These are phyloP conservation scores for Cygnus olor DNA, from an alignment of 2,797 vertebrate genomes.

Conservation along the genomic window DNA sequence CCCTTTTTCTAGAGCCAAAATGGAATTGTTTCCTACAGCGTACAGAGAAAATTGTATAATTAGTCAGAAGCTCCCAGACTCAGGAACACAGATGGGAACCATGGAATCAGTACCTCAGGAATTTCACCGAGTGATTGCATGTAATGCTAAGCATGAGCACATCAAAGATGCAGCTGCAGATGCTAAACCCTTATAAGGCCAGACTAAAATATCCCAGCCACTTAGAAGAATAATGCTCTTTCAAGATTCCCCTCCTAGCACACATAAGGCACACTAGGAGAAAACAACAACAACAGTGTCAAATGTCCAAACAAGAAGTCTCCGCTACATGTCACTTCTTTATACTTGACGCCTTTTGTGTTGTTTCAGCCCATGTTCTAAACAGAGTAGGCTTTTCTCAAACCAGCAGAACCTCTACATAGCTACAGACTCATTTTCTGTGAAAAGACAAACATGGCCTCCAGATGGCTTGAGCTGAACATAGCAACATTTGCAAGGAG, in stretches of 20 bases:
- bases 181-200: slow-evolving; percentile 6
- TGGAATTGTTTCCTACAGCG: slow-evolving; percentile 53
- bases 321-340: background rate
- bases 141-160: slow-evolving; percentile 28
- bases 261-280: background rate
- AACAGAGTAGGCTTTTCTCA: background rate
- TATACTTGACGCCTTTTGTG: background rate
- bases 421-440: background rate
- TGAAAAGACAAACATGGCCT: background rate
- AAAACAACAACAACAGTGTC: background rate
- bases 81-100: slow-evolving; percentile 55
- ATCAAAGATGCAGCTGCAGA: slow-evolving; percentile 52
- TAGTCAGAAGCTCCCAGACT: slow-evolving; percentile 57
- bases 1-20: slow-evolving; percentile 59
- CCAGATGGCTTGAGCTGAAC: background rate
- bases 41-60: slow-evolving; percentile 55
- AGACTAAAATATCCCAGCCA: background rate
- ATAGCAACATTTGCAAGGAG: background rate
- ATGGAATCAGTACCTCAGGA: slow-evolving; percentile 43
- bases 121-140: slow-evolving; percentile 40
- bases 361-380: background rate
- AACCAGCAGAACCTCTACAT: background rate
- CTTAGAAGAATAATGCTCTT: background rate
- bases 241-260: background rate
- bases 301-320: background rate